Conservation (phyloP, 2,113 vertebrate genomes). For the Pipa parva region DNA sequence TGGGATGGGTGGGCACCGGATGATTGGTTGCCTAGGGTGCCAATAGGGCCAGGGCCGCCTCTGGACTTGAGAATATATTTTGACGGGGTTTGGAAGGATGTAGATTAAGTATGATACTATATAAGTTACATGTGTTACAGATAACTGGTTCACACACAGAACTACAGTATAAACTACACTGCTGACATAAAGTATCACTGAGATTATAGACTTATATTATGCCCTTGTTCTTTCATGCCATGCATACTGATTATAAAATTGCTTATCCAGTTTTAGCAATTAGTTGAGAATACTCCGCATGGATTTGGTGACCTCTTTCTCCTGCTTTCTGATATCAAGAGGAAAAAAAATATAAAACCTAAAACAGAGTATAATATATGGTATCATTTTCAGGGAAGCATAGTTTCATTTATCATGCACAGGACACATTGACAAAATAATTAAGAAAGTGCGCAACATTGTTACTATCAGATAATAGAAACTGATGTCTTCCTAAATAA, state of each 20-base stretch:
- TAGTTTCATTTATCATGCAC: background rate
- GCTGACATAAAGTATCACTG: background rate
- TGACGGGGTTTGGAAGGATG: too few relatives aligned
- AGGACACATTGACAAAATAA: background rate
- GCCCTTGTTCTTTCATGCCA: slow-evolving; percentile 14
- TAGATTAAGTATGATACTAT: too few relatives aligned
- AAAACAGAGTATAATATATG: slow-evolving; percentile 6
- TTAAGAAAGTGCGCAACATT: too few relatives aligned
- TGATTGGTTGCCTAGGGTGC: too few relatives aligned
- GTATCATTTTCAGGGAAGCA: background rate
- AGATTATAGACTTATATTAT: slow-evolving; percentile 18
- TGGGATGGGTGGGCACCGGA: too few relatives aligned
- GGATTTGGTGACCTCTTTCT: slow-evolving; percentile 38
- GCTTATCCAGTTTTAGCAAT: slow-evolving; percentile 27
- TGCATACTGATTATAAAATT: slow-evolving; percentile 21
- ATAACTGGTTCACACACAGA: too few relatives aligned
- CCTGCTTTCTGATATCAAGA: slow-evolving; percentile 22
- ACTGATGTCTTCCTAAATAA: too few relatives aligned
- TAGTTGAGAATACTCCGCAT: slow-evolving; percentile 31
- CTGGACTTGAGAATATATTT: too few relatives aligned
- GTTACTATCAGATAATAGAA: too few relatives aligned
- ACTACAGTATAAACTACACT: slow-evolving; percentile 4
- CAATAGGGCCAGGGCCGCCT: too few relatives aligned
- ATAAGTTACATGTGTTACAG: too few relatives aligned
- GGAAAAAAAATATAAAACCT: slow-evolving; percentile 15